phyloP scores from a whole-genome alignment of 2,888 invertebrate species.

The Coecobrya sp. region DNA sequence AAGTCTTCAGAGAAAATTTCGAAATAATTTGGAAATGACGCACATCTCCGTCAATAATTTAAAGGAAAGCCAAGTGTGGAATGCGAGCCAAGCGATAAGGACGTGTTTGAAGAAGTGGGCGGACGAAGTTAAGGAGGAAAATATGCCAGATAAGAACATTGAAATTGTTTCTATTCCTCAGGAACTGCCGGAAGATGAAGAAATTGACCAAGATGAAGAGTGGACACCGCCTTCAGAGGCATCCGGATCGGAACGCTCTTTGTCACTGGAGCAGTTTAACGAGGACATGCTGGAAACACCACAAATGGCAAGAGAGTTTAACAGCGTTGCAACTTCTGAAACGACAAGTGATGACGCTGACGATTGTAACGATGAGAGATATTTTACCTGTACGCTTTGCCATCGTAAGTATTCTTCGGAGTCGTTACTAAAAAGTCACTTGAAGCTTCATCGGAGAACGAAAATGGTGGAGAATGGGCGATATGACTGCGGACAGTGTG shows the following conservation, averaged over 20 bases:
- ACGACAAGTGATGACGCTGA: no score
- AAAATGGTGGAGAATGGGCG: not conserved
- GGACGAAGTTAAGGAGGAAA: not conserved
- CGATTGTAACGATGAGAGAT: not conserved
- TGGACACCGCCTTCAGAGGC: no score
- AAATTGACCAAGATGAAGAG: no score
- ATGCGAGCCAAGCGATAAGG: not conserved
- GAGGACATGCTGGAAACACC: not conserved
- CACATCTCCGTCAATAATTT: no score
- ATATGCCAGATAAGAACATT: not conserved
- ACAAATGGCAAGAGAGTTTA: not conserved
- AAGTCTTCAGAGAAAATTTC: not conserved
- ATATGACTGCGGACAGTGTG: not conserved
- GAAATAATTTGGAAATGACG: not conserved
- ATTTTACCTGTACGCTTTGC: not conserved
- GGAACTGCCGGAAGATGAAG: not conserved
- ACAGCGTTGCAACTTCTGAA: not conserved
- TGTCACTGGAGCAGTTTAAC: not conserved
- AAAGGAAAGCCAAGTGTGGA: no score
- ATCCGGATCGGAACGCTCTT: not conserved
- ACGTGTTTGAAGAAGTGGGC: not conserved
- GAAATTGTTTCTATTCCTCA: no score
- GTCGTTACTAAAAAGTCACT: not conserved
- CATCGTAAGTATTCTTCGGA: not conserved
- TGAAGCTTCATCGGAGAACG: not conserved